Percentiles rank a stretch among this genome's conserved stretches.
phyloP scores from a whole-genome alignment of 2,888 invertebrate species.

The Linnaemya vulpina region DNA sequence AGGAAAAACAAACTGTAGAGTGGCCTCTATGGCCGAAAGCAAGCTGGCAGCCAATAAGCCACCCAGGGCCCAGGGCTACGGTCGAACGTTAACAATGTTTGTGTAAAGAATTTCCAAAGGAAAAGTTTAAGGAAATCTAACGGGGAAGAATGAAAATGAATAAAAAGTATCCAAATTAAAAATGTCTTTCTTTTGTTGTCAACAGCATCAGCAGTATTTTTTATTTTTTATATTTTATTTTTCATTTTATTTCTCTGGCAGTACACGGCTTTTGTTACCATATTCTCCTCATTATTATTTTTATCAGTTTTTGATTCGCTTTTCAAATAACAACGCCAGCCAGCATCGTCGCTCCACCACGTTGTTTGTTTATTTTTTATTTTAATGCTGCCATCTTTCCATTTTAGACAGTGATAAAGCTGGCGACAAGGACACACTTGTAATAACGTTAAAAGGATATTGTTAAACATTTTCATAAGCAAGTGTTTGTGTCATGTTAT shows the following conservation, averaged over 20 bases:
- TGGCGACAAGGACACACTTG: slow-evolving; percentile 81
- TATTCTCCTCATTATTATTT: slow-evolving; percentile 22
- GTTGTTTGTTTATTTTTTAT: background rate
- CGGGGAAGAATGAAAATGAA: slow-evolving; percentile 25
- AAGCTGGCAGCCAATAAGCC: background rate
- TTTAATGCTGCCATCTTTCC: slow-evolving; percentile 32
- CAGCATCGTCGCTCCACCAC: background rate
- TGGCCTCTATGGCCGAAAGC: background rate
- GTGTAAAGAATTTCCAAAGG: background rate
- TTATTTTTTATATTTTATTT: background rate
- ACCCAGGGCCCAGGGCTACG: background rate
- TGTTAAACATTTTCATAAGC: slow-evolving; percentile 81
- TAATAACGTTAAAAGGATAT: slow-evolving; percentile 82
- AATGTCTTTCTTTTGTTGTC: slow-evolving; percentile 34
- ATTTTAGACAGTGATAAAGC: slow-evolving; percentile 79
- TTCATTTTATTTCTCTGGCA: too few relatives aligned
- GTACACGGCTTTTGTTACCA: slow-evolving; percentile 10
- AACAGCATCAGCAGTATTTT: slow-evolving; percentile 3
- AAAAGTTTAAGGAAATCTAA: slow-evolving; percentile 15
- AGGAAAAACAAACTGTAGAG: background rate
- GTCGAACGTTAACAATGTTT: background rate
- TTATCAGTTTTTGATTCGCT: slow-evolving; percentile 41
- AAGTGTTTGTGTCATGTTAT: slow-evolving; percentile 75
- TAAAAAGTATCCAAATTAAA: slow-evolving; percentile 26
- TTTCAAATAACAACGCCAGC: slow-evolving; percentile 13